Conservation (phyloP, 2,797 vertebrate genomes). For the Danio kyathit region DNA sequence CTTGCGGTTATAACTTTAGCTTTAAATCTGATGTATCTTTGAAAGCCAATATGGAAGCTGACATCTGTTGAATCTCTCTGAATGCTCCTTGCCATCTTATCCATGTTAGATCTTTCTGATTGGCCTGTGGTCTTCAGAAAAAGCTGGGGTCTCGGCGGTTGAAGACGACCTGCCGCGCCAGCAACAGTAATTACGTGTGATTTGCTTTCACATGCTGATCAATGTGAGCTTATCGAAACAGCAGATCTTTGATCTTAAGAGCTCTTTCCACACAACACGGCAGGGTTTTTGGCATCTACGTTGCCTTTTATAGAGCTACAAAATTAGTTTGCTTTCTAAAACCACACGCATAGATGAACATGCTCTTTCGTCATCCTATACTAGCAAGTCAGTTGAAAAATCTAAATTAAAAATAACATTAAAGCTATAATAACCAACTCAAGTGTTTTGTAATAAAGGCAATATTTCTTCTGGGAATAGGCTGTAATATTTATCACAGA, state of each 20-base stretch:
- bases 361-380: slow-evolving; percentile 74
- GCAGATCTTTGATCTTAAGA: slow-evolving; percentile 12
- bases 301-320: neutral
- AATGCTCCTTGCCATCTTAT: slow-evolving; percentile 24
- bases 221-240: slow-evolving; percentile 1
- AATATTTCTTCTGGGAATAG: slow-evolving; percentile 74
- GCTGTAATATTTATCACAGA: slow-evolving; percentile 74
- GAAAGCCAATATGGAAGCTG: slow-evolving; percentile 24
- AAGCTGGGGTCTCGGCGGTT: neutral
- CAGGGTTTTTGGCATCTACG: neutral
- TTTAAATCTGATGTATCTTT: slow-evolving; percentile 21
- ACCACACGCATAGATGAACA: neutral
- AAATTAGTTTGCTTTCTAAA: neutral
- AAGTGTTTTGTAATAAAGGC: slow-evolving; percentile 81
- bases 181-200: slow-evolving; percentile 16
- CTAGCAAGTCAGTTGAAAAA: slow-evolving; percentile 67
- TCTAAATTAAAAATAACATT: slow-evolving; percentile 77
- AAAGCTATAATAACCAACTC: slow-evolving; percentile 86
- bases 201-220: slow-evolving; percentile 4
- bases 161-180: slow-evolving; percentile 31
- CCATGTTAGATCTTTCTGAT: slow-evolving; percentile 19
- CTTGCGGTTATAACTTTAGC: slow-evolving; percentile 27
- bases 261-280: slow-evolving; percentile 51
- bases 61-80: slow-evolving; percentile 26
- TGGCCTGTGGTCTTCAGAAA: slow-evolving; percentile 20